Percentiles rank a stretch among this genome's conserved stretches.
Conservation (phyloP, 2,797 vertebrate genomes). For the Sardinella longiceps region DNA sequence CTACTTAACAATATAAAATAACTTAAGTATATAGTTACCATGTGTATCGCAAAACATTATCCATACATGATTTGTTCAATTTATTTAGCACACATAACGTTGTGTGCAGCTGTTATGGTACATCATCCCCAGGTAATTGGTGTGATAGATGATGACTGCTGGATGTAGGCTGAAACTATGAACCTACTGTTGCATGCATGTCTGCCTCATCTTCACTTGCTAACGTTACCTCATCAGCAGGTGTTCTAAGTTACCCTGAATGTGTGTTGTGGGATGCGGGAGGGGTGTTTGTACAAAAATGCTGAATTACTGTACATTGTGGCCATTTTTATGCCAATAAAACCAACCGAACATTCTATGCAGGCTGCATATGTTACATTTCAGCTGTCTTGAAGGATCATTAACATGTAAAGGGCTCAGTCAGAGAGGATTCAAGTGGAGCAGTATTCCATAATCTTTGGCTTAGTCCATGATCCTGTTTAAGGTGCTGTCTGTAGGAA, state of each 20-base stretch:
- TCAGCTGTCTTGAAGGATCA: no score
- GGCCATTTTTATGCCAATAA: neutral
- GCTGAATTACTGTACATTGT: neutral
- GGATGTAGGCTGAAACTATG: neutral
- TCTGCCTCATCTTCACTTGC: neutral
- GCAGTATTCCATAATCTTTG: no score
- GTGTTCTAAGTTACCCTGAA: neutral
- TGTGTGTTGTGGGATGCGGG: neutral
- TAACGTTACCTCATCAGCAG: neutral
- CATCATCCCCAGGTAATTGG: no score
- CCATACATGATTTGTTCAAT: no score
- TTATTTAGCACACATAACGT: no score
- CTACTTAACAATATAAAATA: neutral
- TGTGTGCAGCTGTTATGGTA: no score
- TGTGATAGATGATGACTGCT: neutral
- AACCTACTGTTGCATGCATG: neutral
- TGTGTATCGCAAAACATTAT: neutral
- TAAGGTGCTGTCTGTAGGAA: no score
- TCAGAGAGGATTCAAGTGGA: no score
- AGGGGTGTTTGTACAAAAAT: neutral
- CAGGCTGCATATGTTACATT: no score
- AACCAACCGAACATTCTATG: neutral
- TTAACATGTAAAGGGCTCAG: no score
- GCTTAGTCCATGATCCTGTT: no score
- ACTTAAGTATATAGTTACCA: neutral